Base-by-base conservation (phyloP, 2,113 vertebrate species). In the Delphinus delphis region DNA sequence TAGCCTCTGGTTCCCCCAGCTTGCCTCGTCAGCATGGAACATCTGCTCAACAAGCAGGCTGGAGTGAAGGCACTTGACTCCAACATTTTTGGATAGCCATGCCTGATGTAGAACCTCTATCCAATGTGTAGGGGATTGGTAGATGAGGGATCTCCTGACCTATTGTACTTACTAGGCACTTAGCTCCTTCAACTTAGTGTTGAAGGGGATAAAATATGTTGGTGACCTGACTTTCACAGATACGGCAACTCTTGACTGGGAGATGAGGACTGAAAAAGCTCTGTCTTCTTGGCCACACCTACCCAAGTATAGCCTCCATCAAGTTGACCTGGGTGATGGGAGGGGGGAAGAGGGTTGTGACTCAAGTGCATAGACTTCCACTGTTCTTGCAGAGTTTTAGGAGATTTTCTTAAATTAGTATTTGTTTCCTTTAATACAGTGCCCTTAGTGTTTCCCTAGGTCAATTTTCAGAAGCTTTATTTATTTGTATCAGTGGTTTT, bases 121-220 rank as follows among this genome's bases (percentile, higher is more conserved):
- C 2, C 18, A 6, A 8, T 21, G 18, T n/a, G 1, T 28, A 70
- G 17, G 25, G 3, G 0, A 5, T 80, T 50, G 5, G 6, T 12
- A 33, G 10, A 79, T 4, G 1, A 50, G 14, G 53, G 7, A 70
- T 4, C 31, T 60, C 12, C 4, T 76, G n/a, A 65, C 12, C 53
- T 62, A 33, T 58, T 74, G 14, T 2, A 21, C 58, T 63, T 17
- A 50, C 21, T 28, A n/a, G 28, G 6, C 14, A 26, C 12, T 65
- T 20, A 55, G 2, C 13, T 9, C 89, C 44, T 80, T 96, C 58
- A 38, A 13, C 55, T 87, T 91, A 50, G 15, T 41, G 0, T 58
- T 70, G 18, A 21, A 70, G 1, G 5, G 18, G 6, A 17, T 71
- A n/a, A 71, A 4, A 38, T 77, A 38, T 41, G 9, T 28, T 71